Conservation (phyloP, 2,888 invertebrate genomes). For the Dioctria rufipes region DNA sequence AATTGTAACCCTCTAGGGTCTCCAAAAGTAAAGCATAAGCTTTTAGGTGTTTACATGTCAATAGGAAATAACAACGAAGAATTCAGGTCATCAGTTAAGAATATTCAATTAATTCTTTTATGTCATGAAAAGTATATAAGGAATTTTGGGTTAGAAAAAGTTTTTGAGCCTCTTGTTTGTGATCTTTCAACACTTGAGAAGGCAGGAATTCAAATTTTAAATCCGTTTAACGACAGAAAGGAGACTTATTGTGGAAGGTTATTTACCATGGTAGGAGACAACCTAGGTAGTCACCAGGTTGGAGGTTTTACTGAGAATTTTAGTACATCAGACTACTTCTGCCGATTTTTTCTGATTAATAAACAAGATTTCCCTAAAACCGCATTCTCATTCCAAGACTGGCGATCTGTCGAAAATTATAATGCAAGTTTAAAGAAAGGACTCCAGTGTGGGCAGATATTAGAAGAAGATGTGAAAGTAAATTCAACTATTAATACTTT, state of each 20-base stretch:
- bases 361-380: neutral
- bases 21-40: neutral
- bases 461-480: too few species aligned
- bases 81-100: neutral
- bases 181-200: neutral
- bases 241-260: neutral
- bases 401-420: too few species aligned
- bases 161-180: neutral
- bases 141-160: neutral
- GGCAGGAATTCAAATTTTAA: constrained; percentile 5
- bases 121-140: constrained; percentile 8
- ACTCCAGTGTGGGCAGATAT: too few species aligned
- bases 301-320: constrained; percentile 19
- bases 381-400: too few species aligned
- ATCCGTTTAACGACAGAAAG: too few species aligned
- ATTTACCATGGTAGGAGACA: constrained; percentile 6
- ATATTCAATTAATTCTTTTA: constrained; percentile 8
- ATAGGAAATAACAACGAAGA: constrained; percentile 2
- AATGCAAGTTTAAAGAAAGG: too few species aligned
- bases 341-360: too few species aligned
- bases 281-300: constrained; percentile 18
- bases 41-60: constrained; percentile 2
- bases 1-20: constrained; percentile 19
- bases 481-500: too few species aligned
- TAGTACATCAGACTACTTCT: too few species aligned